A percentile compares a stretch with the other conserved stretches of the same genome.
Conservation (phyloP, 2,888 invertebrate species). For the Heliothis peltigera region DNA sequence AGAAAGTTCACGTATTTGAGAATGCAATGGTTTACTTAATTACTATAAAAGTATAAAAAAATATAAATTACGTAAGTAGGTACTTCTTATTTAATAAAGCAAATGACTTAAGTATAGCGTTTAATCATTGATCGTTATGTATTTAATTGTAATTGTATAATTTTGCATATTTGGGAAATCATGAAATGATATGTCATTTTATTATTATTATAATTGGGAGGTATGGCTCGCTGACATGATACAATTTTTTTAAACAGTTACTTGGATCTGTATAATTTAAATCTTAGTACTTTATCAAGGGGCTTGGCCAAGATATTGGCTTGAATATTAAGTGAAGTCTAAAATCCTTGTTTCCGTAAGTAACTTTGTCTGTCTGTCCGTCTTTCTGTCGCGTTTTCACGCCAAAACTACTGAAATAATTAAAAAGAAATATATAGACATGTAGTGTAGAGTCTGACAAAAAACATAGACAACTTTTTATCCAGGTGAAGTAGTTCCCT, state of each 20-base stretch:
- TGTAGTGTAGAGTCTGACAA: too few species aligned
- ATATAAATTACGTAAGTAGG: slow-evolving; percentile 32
- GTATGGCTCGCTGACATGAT: slow-evolving; percentile 31
- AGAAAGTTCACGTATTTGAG: slow-evolving; percentile 67
- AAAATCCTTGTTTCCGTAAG: too few species aligned
- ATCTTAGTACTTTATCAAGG: slow-evolving; percentile 9
- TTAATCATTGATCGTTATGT: slow-evolving; percentile 43
- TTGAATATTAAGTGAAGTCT: too few species aligned
- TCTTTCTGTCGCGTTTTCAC: too few species aligned
- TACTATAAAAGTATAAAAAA: slow-evolving; percentile 52
- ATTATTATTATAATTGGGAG: slow-evolving; percentile 41
- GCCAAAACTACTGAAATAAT: too few species aligned
- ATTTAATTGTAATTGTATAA: slow-evolving; percentile 57
- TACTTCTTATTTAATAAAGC: slow-evolving; percentile 47
- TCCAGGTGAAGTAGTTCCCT: too few species aligned
- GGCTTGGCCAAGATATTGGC: slow-evolving; percentile 3
- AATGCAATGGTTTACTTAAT: slow-evolving; percentile 70
- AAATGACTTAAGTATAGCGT: slow-evolving; percentile 58
- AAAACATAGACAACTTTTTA: too few species aligned
- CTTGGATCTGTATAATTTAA: slow-evolving; percentile 9
- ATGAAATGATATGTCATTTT: slow-evolving; percentile 54
- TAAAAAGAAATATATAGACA: too few species aligned
- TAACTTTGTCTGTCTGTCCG: too few species aligned
- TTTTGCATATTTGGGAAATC: slow-evolving; percentile 43
- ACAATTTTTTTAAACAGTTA: slow-evolving; percentile 50